Conservation (phyloP, 2,797 vertebrate genomes). For the Danio kyathit region DNA sequence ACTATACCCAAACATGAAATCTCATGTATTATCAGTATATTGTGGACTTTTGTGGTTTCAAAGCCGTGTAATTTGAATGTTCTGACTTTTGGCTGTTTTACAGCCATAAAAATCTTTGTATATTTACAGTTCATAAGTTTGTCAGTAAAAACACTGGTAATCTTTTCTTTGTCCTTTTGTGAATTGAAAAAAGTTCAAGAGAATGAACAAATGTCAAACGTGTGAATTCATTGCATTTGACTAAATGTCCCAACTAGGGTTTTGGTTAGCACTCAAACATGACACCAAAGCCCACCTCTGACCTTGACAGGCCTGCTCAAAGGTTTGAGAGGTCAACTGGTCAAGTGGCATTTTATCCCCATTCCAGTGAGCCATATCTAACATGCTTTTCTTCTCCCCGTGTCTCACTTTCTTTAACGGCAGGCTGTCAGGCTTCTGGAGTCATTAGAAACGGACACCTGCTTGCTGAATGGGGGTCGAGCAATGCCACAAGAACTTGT, state of each 20-base stretch:
- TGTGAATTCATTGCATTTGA: too few species aligned
- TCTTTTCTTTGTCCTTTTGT: too few species aligned
- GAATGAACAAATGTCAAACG: too few species aligned
- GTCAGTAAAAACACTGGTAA: too few species aligned
- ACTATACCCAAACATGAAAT: too few species aligned
- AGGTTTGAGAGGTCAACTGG: slow-evolving; percentile 38
- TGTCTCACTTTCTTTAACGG: slow-evolving; percentile 4
- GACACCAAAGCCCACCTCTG: slow-evolving; percentile 20
- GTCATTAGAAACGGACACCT: slow-evolving; percentile 57
- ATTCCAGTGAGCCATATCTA: slow-evolving; percentile 22
- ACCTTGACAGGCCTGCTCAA: slow-evolving; percentile 19
- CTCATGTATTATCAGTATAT: too few species aligned
- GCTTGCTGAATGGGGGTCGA: slow-evolving; percentile 57
- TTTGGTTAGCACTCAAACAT: background rate
- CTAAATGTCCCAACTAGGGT: background rate
- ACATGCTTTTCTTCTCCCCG: background rate
- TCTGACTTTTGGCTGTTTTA: too few species aligned
- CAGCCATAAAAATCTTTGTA: too few species aligned
- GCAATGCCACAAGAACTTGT: slow-evolving; percentile 54
- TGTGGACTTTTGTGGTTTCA: too few species aligned
- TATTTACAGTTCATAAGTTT: too few species aligned
- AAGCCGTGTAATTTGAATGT: too few species aligned
- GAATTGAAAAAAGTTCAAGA: too few species aligned
- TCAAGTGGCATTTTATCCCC: slow-evolving; percentile 43
- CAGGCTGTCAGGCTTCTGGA: slow-evolving; percentile 32